Percentiles rank a stretch among this genome's conserved stretches.
Evolutionary conservation across 1,140 invertebrate species (phyloP).

Genomic region (Hycleus phaleratus): DNA sequence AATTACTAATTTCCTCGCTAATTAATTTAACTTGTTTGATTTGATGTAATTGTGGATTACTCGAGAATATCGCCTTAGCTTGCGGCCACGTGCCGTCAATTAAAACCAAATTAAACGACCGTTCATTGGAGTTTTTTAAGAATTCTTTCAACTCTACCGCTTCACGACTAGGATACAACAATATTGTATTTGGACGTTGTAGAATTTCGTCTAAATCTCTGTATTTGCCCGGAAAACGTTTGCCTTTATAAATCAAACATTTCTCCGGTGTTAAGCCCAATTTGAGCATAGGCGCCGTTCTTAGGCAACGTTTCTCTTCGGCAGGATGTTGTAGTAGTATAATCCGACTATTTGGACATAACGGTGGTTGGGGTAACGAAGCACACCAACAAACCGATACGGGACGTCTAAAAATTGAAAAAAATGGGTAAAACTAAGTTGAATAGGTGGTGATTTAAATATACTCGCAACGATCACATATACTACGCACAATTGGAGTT

Average conservation of each 20-base stretch:
- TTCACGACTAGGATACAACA: constrained; percentile 74
- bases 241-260: constrained; percentile 74
- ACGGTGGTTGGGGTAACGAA: constrained; percentile 60
- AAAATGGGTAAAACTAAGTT: too few relatives aligned
- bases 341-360: constrained; percentile 60
- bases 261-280: constrained; percentile 62
- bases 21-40: constrained; percentile 71
- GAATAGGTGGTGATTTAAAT: too few relatives aligned
- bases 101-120: constrained; percentile 69
- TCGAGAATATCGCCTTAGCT: constrained; percentile 77
- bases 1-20: constrained; percentile 64
- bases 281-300: constrained; percentile 82
- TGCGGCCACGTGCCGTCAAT: constrained; percentile 94
- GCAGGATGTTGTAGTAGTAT: constrained; percentile 87
- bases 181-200: constrained; percentile 59
- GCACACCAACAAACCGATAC: constrained; percentile 83
- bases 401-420: constrained; percentile 60
- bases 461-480: too few relatives aligned
- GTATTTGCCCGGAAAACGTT: constrained; percentile 71
- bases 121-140: constrained; percentile 26
- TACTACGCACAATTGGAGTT: too few relatives aligned
- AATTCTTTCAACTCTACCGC: constrained; percentile 54
- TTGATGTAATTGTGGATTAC: constrained; percentile 57
- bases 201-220: constrained; percentile 60
- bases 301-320: constrained; percentile 80